Percentiles rank a stretch among this genome's conserved stretches.
These are phyloP conservation scores for Crocuta crocuta DNA, from an alignment of 2,113 vertebrate genomes.

Conservation along the genomic window DNA sequence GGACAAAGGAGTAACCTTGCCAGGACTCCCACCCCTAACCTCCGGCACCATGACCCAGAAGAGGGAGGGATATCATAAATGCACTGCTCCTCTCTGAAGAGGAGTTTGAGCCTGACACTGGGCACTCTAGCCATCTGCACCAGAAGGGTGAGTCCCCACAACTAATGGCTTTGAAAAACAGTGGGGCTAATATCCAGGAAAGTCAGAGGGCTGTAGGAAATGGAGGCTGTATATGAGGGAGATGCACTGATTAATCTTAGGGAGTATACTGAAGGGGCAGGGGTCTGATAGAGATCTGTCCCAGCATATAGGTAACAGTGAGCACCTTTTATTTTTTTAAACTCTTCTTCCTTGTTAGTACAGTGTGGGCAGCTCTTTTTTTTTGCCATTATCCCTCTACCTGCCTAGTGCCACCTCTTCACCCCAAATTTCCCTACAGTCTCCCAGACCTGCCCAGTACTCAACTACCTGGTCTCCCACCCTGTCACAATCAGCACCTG, in stretches of 20 bases:
- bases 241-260: not conserved
- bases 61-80: not conserved
- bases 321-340: not conserved
- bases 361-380: not conserved
- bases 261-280: not conserved
- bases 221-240: not conserved
- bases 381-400: not conserved
- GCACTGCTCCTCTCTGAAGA: not conserved
- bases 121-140: not conserved
- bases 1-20: not conserved
- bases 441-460: not conserved
- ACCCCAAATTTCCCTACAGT: not conserved
- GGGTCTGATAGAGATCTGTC: not conserved
- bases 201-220: not conserved
- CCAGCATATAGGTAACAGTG: not conserved
- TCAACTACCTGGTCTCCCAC: not conserved
- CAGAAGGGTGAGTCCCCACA: not conserved
- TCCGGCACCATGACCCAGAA: not conserved
- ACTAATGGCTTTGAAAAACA: not conserved
- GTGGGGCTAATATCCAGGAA: not conserved
- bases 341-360: not conserved
- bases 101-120: not conserved
- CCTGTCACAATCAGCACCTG: not conserved
- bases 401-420: not conserved
- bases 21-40: not conserved